phyloP scores from a whole-genome alignment of 2,797 vertebrate species.

The Sarcophilus harrisii region DNA sequence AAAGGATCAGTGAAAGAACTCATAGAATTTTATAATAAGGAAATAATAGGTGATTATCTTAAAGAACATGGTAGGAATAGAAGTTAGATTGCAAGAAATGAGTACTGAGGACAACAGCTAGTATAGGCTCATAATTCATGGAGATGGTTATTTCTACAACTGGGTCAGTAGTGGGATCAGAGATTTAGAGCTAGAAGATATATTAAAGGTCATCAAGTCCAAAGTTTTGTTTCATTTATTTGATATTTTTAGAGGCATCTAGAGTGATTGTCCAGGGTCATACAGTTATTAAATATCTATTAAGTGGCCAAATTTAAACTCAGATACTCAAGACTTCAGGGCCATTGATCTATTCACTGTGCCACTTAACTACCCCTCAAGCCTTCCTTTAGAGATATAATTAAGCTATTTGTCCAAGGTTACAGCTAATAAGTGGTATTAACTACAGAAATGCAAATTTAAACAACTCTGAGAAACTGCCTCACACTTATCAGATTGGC shows the following conservation, averaged over 20 bases:
- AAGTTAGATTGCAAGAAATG: background rate
- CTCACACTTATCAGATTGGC: too few relatives aligned
- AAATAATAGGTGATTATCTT: background rate
- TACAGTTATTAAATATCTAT: background rate
- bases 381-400: too few relatives aligned
- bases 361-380: too few relatives aligned
- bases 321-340: background rate
- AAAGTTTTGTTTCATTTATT: background rate
- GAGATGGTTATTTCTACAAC: background rate
- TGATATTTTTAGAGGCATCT: background rate
- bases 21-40: background rate
- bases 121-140: background rate
- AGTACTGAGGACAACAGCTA: background rate
- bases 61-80: background rate
- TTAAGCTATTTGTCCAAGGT: too few relatives aligned
- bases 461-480: too few relatives aligned
- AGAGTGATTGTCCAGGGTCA: background rate
- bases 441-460: too few relatives aligned
- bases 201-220: background rate
- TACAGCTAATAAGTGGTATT: too few relatives aligned
- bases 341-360: background rate
- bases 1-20: background rate
- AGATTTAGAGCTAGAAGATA: background rate
- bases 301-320: background rate
- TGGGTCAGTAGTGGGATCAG: background rate